Conservation (phyloP, 2,113 vertebrate species). For the Nothoprocta perdicaria region DNA sequence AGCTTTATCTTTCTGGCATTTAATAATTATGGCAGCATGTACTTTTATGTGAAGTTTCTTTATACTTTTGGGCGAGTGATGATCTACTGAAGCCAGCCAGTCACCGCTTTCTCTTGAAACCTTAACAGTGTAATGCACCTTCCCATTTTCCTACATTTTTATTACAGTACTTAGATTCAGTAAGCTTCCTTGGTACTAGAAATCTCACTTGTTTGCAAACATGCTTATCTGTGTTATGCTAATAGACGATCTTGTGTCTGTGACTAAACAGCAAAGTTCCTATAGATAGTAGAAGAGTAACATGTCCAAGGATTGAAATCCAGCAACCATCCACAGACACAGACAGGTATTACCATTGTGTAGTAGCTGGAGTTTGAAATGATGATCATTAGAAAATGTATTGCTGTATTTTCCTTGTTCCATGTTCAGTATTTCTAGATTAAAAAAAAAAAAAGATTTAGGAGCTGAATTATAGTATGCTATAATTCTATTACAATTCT, state of each 20-base stretch:
- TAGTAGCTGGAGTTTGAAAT: conserved; percentile 44
- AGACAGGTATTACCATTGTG: conserved; percentile 73
- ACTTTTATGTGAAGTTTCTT: not conserved
- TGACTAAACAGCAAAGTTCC: conserved; percentile 75
- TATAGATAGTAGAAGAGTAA: conserved; percentile 76
- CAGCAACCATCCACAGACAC: conserved; percentile 77
- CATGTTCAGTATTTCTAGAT: conserved; percentile 52
- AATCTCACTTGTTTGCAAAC: conserved; percentile 42
- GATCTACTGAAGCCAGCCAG: not conserved
- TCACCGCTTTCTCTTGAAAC: not conserved
- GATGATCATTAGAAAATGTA: conserved; percentile 16
- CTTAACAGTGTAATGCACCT: not conserved
- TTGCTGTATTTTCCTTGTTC: conserved; percentile 36
- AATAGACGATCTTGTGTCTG: conserved; percentile 74
- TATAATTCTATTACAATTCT: conserved; percentile 8
- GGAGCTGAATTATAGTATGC: not conserved
- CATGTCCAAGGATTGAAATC: conserved; percentile 78
- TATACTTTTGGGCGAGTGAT: not conserved
- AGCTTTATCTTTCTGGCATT: accelerated
- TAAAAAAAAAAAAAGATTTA: not conserved
- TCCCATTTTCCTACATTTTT: not conserved
- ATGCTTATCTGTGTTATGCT: conserved; percentile 52
- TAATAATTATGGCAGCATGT: not conserved
- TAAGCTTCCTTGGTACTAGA: conserved; percentile 27
- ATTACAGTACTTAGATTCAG: not conserved